Base-by-base conservation (phyloP, 2,888 invertebrate genomes). In the Gerosis bhagava region DNA sequence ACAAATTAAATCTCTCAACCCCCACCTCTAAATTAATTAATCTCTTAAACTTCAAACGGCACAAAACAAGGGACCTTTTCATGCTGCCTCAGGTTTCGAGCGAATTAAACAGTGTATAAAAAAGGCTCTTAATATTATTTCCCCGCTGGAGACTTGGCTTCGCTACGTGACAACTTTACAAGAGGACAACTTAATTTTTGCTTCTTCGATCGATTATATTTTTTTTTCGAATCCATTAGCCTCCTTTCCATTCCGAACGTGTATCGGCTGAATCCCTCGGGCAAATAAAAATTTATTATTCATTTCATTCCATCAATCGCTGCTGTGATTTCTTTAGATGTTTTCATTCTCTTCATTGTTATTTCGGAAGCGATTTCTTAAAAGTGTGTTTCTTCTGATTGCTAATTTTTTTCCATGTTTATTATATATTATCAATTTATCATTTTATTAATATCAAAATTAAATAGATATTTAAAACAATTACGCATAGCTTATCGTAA, bases 221-320 rank as follows among this genome's bases (percentile, higher is more conserved):
- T n/a, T 54, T 57, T 55, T 44, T 56, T 55, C 42, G 49, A 42
- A 51, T 52, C 49, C 57, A 58, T 57, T 60, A 53, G 22, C 51
- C 34, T 31, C 49, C 11, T 50, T 60, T 41, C 52, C 44, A 62
- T 62, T 60, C 60, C 50, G 49, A 50, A 51, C 53, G 56, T 56
- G 60, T 60, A 59, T 58, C 54, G 46, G 37, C 43, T 42, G 53
- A 55, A 50, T 49, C 41, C 54, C 43, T 53, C 25, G 49, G 22
- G 50, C 54, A 59, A 58, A 60, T 59, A 60, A 60, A 63, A 62
- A 58, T 51, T 51, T 60, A 60, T 59, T 59, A 59, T 56, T 56
- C 57, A 41, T 31, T 49, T 52, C 53, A 51, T 53, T 51, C 47
- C 54, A 53, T 58, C 58, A 58, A 57, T 60, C 49, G 53, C 34